Base-by-base conservation (phyloP, 2,888 invertebrate species). In the Punctoribates punctum region DNA sequence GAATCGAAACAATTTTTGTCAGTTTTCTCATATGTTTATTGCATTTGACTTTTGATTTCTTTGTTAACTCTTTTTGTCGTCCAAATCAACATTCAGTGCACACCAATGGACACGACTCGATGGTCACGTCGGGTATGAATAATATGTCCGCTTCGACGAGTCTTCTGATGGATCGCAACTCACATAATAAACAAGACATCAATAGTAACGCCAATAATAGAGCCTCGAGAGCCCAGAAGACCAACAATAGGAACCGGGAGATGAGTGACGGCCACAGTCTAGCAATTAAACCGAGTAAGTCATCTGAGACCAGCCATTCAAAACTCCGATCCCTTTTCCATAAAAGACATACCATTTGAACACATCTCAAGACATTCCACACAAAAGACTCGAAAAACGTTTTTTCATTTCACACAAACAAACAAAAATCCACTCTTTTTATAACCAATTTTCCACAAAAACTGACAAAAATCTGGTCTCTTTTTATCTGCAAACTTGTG, bases 181-280 rank as follows among this genome's bases (percentile, higher is more conserved):
- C 62, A 62, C 62, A 62, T 62, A 62, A 62, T 62, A 62, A 62
- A 62, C 62, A 62, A 23, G 62, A 62, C 23, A 62, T 62, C n/a
- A 62, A 62, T 62, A 20, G 20, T 20, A 13, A 8, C 13, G 62
- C 27, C 62, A 62, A 34, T 62, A 62, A 62, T 62, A 62, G 62
- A 62, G 27, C 29, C 11, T 62, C 62, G 27, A 62, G 29, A 62
- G 62, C 62, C 25, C 62, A 62, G n/a, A 62, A 62, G 13, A 62
- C 15, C 62, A 62, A 62, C 62, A 62, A 62, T 62, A 27, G 62
- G 8, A n/a, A 62, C n/a, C 20, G 17, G 23, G 62, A 62, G 62
- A 62, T 62, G 62, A 34, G 62, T 62, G 62, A 62, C 62, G 62
- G 17, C n/a, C 62, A 27, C 13, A 62, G 23, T 62, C 11, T 23